These are phyloP conservation scores for Oreochromis tanganicae DNA, from an alignment of 2,113 vertebrate genomes.

Conservation along the genomic window DNA sequence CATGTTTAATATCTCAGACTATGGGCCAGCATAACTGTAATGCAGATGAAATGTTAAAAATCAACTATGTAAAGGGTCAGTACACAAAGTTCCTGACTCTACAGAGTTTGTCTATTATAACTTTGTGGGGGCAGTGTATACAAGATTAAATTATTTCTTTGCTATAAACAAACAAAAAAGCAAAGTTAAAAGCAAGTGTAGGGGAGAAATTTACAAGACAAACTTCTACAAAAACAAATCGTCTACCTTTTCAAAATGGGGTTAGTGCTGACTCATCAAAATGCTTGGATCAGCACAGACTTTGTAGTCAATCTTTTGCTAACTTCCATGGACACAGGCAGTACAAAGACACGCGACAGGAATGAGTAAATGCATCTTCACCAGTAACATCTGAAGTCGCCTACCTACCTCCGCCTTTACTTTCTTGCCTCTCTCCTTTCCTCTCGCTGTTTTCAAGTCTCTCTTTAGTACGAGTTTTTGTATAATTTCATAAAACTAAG, in stretches of 20 bases:
- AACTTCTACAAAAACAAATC: not conserved
- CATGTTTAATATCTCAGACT: not conserved
- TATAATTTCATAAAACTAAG: not conserved
- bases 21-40: not conserved
- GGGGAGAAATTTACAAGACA: not conserved
- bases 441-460: not conserved
- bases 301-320: not conserved
- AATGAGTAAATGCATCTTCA: not conserved
- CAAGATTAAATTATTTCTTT: not conserved
- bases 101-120: not conserved
- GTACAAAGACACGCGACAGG: not conserved
- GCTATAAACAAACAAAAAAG: not conserved
- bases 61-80: not conserved
- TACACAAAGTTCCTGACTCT: not conserved
- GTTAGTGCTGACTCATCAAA: constrained; percentile 7
- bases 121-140: not conserved
- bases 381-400: not conserved
- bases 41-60: not conserved
- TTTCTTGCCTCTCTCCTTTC: not conserved
- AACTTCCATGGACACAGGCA: not conserved
- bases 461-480: not conserved
- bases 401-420: not conserved
- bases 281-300: not conserved
- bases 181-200: not conserved
- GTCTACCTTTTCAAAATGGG: not conserved